These are phyloP conservation scores for Ciconia nigra DNA, from an alignment of 2,797 vertebrate species.

Conservation along the genomic window DNA sequence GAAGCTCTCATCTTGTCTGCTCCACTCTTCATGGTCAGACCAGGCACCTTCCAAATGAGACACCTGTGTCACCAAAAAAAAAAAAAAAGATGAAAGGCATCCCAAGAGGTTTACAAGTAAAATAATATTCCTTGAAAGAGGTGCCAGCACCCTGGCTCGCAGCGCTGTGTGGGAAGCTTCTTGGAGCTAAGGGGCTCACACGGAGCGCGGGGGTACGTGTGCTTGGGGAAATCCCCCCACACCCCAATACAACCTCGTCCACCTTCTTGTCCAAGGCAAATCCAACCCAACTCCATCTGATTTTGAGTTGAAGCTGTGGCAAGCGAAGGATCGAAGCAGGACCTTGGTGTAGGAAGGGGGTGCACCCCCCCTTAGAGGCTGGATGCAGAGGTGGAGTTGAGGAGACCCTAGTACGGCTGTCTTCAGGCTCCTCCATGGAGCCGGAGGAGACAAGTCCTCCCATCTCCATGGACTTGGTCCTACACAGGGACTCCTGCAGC, in stretches of 20 bases:
- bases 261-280: background rate
- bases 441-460: background rate
- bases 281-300: background rate
- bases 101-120: background rate
- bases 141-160: background rate
- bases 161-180: background rate
- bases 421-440: background rate
- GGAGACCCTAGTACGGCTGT: background rate
- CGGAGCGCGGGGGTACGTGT: fast-evolving
- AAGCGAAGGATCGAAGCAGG: background rate
- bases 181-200: background rate
- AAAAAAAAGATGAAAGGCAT: background rate
- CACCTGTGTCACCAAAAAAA: background rate
- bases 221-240: background rate
- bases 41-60: background rate
- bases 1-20: background rate
- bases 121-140: background rate
- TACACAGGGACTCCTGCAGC: background rate
- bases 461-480: background rate
- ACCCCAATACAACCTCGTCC: background rate
- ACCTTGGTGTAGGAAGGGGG: background rate
- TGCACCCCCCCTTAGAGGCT: background rate
- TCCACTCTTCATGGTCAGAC: background rate
- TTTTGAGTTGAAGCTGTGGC: background rate
- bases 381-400: background rate